phyloP scores from a whole-genome alignment of 2,113 vertebrate species.

The Grantiella picta region DNA sequence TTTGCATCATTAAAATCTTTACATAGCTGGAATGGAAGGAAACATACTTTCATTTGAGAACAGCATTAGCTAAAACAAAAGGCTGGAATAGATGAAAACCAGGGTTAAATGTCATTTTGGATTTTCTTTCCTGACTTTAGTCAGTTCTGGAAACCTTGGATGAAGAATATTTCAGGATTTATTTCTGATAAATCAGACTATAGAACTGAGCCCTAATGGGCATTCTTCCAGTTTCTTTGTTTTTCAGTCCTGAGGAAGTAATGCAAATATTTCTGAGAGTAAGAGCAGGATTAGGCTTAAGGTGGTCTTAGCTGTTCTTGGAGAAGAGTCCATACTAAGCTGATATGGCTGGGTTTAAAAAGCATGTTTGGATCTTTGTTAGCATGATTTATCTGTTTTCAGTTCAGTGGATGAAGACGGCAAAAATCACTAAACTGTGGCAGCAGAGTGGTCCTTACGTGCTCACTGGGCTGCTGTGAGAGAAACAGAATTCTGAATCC shows the following conservation, averaged over 20 bases:
- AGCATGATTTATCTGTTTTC: neutral
- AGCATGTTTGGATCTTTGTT: neutral
- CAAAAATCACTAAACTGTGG: neutral
- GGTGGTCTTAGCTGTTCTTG: neutral
- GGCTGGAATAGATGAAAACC: neutral
- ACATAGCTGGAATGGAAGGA: neutral
- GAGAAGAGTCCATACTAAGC: neutral
- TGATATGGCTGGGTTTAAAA: neutral
- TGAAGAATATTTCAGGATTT: neutral
- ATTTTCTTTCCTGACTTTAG: neutral
- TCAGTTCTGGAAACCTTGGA: neutral
- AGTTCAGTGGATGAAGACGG: neutral
- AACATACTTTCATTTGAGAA: neutral
- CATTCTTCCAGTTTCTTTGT: neutral
- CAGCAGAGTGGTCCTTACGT: neutral
- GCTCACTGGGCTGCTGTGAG: neutral
- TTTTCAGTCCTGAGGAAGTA: neutral
- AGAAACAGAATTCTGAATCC: neutral
- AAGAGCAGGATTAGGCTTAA: slow-evolving; percentile 21
- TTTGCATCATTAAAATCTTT: neutral
- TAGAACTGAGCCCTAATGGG: slow-evolving; percentile 4
- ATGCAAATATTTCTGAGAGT: neutral
- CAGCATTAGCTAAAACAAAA: neutral
- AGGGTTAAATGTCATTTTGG: neutral
- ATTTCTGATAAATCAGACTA: slow-evolving; percentile 8